A percentile compares a stretch with the other conserved stretches of the same genome.
phyloP scores from a whole-genome alignment of 2,113 vertebrate genomes.

The Nicator chloris region DNA sequence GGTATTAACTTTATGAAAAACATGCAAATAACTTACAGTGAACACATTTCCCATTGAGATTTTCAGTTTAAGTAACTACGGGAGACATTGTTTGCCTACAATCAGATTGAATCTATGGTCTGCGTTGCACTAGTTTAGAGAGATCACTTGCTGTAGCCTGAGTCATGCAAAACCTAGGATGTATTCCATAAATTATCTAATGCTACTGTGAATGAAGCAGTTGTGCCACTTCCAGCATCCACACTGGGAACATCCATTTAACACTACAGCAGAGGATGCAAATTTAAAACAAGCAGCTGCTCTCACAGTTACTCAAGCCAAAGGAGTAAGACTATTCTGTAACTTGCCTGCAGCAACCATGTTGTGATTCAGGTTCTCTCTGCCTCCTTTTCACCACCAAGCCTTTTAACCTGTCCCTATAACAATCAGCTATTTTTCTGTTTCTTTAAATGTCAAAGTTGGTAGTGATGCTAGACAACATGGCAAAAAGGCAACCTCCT shows the following conservation, averaged over 20 bases:
- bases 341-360: background rate
- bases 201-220: background rate
- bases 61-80: background rate
- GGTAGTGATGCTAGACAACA: background rate
- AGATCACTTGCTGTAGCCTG: background rate
- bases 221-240: background rate
- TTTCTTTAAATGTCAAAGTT: background rate
- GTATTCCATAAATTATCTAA: background rate
- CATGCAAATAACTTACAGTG: background rate
- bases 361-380: background rate
- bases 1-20: background rate
- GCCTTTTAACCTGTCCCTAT: background rate
- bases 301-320: background rate
- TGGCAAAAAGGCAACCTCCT: background rate
- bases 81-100: background rate
- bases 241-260: background rate
- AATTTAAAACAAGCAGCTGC: background rate
- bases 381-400: fast-evolving
- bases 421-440: background rate
- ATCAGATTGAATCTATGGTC: background rate
- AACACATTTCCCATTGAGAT: background rate
- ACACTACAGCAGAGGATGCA: background rate
- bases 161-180: background rate
- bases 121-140: background rate
- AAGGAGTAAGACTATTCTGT: background rate